A percentile compares a stretch with the other conserved stretches of the same genome.
Evolutionary conservation across 2,888 invertebrate species (phyloP).

Genomic region (Acleris literana): DNA sequence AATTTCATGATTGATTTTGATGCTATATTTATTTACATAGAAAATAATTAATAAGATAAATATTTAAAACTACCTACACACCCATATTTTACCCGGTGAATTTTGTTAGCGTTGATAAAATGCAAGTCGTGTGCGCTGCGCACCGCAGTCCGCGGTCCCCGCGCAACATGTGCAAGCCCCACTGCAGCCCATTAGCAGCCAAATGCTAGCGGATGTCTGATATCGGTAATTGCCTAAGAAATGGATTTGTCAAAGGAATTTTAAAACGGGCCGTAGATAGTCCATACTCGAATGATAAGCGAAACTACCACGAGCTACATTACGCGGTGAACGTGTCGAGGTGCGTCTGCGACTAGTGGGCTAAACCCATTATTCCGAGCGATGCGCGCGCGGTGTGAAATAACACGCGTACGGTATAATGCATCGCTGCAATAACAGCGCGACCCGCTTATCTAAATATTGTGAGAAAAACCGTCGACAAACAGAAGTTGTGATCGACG

Average conservation of each 20-base stretch:
- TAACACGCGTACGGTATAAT: constrained; percentile 25
- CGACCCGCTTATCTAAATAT: constrained; percentile 25
- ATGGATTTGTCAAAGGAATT: constrained; percentile 7
- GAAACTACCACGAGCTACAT: not conserved
- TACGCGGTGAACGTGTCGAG: not conserved
- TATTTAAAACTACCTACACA: no score
- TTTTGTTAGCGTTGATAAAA: no score
- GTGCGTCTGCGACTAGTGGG: no score
- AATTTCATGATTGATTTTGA: no score
- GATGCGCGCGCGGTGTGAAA: constrained; percentile 25
- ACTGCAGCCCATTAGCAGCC: constrained; percentile 3
- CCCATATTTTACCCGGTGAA: no score
- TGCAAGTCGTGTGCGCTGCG: no score
- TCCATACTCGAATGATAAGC: not conserved
- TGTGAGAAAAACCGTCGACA: constrained; percentile 26
- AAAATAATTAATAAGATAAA: no score
- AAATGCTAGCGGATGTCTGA: not conserved
- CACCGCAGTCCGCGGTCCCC: no score
- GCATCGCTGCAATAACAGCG: constrained; percentile 22
- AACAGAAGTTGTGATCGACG: constrained; percentile 22
- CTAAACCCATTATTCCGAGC: not conserved
- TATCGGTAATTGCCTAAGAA: constrained; percentile 1
- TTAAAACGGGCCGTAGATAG: not conserved
- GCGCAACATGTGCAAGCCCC: no score
- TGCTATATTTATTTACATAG: no score